Conservation (phyloP, 2,113 vertebrate genomes). For the Osmerus eperlanus region DNA sequence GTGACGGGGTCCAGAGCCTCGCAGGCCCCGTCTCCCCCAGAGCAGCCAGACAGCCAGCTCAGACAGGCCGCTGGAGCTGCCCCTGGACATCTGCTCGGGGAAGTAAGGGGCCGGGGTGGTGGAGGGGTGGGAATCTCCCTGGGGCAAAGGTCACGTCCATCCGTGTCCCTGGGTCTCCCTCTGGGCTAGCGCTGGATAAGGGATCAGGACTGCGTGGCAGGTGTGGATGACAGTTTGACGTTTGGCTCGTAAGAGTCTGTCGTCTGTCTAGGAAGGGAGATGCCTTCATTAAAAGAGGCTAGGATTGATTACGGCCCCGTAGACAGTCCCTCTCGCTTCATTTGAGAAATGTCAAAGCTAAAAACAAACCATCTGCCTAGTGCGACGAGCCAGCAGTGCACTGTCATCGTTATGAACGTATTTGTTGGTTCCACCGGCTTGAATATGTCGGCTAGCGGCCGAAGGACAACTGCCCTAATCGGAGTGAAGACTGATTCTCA, state of each 20-base stretch:
- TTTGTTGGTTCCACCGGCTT: too few species aligned
- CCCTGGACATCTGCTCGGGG: slow-evolving; percentile 19
- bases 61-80: slow-evolving; percentile 3
- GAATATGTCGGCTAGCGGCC: too few species aligned
- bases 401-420: too few species aligned
- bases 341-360: background rate
- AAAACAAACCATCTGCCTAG: too few species aligned
- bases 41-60: slow-evolving; percentile 10
- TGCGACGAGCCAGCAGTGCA: too few species aligned
- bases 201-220: too few species aligned
- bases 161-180: background rate
- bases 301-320: background rate
- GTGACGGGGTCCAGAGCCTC: background rate
- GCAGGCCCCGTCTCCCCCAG: slow-evolving; percentile 27
- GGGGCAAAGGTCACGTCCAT: slow-evolving; percentile 22
- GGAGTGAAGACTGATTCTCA: background rate
- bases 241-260: too few species aligned
- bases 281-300: too few species aligned
- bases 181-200: too few species aligned
- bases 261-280: background rate
- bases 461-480: background rate
- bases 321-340: background rate
- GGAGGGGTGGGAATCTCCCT: background rate
- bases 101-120: slow-evolving; percentile 16
- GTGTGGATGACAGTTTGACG: too few species aligned